Evolutionary conservation across 2,888 invertebrate genomes (phyloP), one percentile per base, ranked within the genome.

Genomic region (Ommatoiulus sabulosus): DNA sequence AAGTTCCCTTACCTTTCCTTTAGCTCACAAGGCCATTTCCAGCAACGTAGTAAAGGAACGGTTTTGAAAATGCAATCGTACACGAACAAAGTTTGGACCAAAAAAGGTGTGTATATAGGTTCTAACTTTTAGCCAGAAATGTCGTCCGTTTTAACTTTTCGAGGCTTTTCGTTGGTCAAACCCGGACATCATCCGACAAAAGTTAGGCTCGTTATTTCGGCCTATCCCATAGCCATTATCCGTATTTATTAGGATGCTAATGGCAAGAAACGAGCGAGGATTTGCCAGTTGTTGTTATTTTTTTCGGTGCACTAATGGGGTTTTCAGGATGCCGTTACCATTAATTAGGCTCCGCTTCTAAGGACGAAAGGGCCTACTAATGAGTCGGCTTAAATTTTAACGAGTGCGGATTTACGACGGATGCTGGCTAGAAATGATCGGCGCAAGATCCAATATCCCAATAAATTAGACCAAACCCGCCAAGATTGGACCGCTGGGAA

Each of bases 311-410:
- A 24, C 72, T 72, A 72, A 72, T 72, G 72, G 72, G 72, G 3
- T 72, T 72, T 72, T 72, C 72, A 72, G 72, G 72, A 72, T n/a
- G 72, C 72, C 20, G 72, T 72, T 72, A 72, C n/a, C 72, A 72
- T 72, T 72, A 72, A 72, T 72, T 72, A 72, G 72, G 72, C 72
- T 6, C n/a, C 6, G 35, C 7, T 24, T n/a, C 72, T 20, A 72
- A 6, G 4, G 72, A 72, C 72, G 72, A 72, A 35, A 24, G 72
- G 72, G 20, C 72, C 72, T 72, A 24, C 72, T 72, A 72, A 72
- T 72, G 72, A 72, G 72, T n/a, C n/a, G 72, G 72, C 24, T 72
- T 72, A 72, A 72, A 72, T 72, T 72, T 72, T 72, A 72, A 72
- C 72, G 72, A 72, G 8, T 24, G 5, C 24, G 8, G 72, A 72